phyloP scores from a whole-genome alignment of 2,113 vertebrate genomes.

The Strigops habroptila region DNA sequence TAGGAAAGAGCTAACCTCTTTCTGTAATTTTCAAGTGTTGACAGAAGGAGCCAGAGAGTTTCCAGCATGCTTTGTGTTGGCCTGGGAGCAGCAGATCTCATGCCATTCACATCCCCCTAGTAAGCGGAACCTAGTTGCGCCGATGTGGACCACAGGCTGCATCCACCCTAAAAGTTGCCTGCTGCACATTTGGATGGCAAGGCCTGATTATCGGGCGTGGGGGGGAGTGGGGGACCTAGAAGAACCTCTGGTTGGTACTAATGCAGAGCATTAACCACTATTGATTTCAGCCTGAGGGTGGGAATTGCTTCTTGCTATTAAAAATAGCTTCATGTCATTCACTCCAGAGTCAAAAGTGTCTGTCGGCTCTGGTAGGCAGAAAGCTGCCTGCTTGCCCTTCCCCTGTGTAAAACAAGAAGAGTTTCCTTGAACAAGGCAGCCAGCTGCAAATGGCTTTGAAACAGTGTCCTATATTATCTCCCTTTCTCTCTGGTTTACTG shows the following conservation, averaged over 20 bases:
- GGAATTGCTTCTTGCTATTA: neutral
- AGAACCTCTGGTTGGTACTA: neutral
- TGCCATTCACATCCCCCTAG: neutral
- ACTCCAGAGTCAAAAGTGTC: neutral
- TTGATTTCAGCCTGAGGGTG: neutral
- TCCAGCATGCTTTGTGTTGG: neutral
- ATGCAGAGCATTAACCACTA: neutral
- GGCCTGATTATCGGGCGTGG: neutral
- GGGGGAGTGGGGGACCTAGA: neutral
- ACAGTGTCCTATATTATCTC: neutral
- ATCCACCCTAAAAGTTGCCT: neutral
- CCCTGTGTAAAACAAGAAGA: neutral
- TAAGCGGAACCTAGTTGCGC: neutral
- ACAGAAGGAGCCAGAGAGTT: conserved; percentile 16
- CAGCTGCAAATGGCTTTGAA: conserved; percentile 12
- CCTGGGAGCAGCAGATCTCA: neutral
- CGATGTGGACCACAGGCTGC: neutral
- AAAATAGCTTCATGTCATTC: neutral
- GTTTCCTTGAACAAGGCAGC: neutral
- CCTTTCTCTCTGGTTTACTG: neutral
- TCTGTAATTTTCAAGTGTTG: neutral
- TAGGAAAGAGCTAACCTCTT: neutral
- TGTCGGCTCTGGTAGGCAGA: neutral
- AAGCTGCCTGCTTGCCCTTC: neutral
- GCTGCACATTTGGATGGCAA: rapidly evolving